Conservation (phyloP, 2,113 vertebrate genomes). For the Cyrtonyx montezumae region DNA sequence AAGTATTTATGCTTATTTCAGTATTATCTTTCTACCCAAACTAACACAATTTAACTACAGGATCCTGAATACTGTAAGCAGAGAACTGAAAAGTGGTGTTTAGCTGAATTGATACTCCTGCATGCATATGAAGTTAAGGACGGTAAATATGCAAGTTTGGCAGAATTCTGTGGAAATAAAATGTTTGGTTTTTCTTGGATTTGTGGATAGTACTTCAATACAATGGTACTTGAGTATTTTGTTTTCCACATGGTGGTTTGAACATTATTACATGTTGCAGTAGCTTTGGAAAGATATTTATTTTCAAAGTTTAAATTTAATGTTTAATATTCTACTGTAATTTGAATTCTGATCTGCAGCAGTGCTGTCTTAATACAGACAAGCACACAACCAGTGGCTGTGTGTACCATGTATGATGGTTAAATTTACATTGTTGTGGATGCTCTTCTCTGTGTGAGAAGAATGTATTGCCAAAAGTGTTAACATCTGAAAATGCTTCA, state of each 20-base stretch:
- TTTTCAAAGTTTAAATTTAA: neutral
- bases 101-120: neutral
- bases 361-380: neutral
- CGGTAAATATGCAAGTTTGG: neutral
- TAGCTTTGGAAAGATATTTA: neutral
- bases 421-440: neutral
- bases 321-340: neutral
- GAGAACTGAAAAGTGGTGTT: neutral
- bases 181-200: neutral
- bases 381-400: neutral
- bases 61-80: neutral
- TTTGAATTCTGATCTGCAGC: neutral
- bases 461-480: neutral
- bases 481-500: neutral
- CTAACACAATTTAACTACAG: neutral
- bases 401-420: neutral
- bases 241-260: neutral
- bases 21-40: neutral
- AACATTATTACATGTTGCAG: neutral
- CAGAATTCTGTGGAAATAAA: neutral
- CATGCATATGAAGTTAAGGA: neutral
- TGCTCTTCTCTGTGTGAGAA: neutral
- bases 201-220: neutral
- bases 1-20: neutral
- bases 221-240: neutral